A percentile compares a stretch with the other conserved stretches of the same genome.
Evolutionary conservation across 2,113 vertebrate species (phyloP).

Genomic region (Otocyon megalotis): DNA sequence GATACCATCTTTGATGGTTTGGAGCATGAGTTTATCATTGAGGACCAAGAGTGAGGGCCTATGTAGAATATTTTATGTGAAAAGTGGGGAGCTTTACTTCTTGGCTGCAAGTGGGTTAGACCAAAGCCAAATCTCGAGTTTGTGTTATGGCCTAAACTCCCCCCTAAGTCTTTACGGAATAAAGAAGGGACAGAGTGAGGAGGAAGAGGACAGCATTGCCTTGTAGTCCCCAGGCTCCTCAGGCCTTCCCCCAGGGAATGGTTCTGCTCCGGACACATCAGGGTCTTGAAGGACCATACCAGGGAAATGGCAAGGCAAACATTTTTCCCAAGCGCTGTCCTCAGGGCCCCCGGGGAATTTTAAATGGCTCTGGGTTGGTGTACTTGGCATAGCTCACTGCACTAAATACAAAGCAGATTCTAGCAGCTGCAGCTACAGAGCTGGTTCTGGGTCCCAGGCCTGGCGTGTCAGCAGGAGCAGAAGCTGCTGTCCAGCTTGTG

Average conservation of each 20-base stretch:
- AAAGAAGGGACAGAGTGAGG: neutral
- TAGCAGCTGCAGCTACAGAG: constrained; percentile 67
- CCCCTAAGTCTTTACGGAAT: constrained; percentile 49
- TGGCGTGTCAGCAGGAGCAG: neutral
- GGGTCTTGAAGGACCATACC: constrained; percentile 71
- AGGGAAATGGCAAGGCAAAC: constrained; percentile 80
- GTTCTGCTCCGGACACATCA: constrained; percentile 60
- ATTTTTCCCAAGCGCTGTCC: constrained; percentile 82
- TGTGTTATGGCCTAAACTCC: neutral
- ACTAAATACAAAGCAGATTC: constrained; percentile 87
- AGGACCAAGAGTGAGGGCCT: neutral
- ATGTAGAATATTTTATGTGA: constrained; percentile 62
- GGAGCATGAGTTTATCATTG: neutral
- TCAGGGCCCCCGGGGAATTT: constrained; percentile 83
- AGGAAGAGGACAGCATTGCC: neutral
- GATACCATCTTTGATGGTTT: neutral
- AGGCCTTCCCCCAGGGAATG: constrained; percentile 46
- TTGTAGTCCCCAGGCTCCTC: neutral
- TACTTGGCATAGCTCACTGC: constrained; percentile 86
- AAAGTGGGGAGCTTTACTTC: constrained; percentile 56
- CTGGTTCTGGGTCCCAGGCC: constrained; percentile 62
- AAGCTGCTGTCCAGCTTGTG: neutral
- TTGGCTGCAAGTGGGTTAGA: neutral
- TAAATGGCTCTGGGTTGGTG: constrained; percentile 83
- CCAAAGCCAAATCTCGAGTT: constrained; percentile 67